Base-by-base conservation (phyloP, 2,888 invertebrate species). In the Xanthia icteritia region DNA sequence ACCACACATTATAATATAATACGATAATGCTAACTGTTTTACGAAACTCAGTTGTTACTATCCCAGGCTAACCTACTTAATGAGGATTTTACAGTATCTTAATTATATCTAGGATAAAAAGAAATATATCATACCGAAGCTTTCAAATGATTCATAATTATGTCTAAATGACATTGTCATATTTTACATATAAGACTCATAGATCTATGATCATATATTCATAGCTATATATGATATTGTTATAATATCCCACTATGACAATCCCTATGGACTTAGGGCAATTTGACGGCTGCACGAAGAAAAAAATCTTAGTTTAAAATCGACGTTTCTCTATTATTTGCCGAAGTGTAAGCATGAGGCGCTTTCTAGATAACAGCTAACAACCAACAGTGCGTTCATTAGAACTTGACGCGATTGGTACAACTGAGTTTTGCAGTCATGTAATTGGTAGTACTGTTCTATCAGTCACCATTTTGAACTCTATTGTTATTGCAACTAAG, bases 341-440 rank as follows among this genome's bases (percentile, higher is more conserved):
- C 78, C 13, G 11, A 51, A 36, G 11, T 20, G 0, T 8, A 61
- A 51, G 36, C 42, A n/a, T 20, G 66, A 77, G 81, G 81, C 67
- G 70, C 51, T 77, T 2, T 60, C 11, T 27, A n/a, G 15, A 9
- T 56, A 27, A 58, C 27, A 65, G 65, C 5, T 65, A 27, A 20
- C 20, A 31, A 36, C 36, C 51, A 20, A 48, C 48, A 48, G 20
- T 20, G 2, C 5, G 48, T 20, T 17, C 42, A 13, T 13, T 42
- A 42, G 0, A 42, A 42, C 13, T 15, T 45, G 45, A 45, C 45
- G 13, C 45, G 13, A 45, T 45, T 2, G 45, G 2, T 45, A 3
- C 0, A 4, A 45, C 15, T 45, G 15, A 45, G 15, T 15, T 45
- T 45, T 45, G 45, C 45, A 45, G 45, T 45, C 15, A 45, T 45